Evolutionary conservation across 2,888 invertebrate genomes (phyloP).

Genomic region (Perithous albicinctus): DNA sequence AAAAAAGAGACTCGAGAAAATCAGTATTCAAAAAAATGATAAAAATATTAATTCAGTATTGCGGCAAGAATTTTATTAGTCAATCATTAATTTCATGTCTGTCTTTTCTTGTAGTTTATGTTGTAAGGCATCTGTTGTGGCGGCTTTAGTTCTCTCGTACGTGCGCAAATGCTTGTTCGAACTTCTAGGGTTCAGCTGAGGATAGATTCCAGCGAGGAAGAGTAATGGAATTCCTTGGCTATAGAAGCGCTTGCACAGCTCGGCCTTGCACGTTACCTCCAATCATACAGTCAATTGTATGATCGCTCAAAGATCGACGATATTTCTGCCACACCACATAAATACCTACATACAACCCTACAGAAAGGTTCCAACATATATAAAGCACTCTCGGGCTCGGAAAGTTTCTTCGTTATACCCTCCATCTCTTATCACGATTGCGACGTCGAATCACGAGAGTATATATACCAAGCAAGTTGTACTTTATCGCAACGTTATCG

Average conservation of each 20-base stretch:
- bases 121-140: background rate
- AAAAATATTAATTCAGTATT: background rate
- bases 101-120: background rate
- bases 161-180: background rate
- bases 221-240: conserved; percentile 55
- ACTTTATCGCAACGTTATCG: conserved; percentile 59
- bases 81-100: background rate
- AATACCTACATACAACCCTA: background rate
- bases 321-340: background rate
- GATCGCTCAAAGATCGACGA: background rate
- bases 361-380: background rate
- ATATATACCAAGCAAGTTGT: conserved; percentile 8
- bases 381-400: conserved; percentile 33
- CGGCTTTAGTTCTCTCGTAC: conserved; percentile 4
- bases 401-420: conserved; percentile 43
- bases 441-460: conserved; percentile 42
- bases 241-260: background rate
- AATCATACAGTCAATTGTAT: background rate
- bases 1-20: background rate
- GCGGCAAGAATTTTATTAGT: background rate
- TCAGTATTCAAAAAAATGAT: background rate
- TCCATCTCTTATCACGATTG: conserved; percentile 44
- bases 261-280: background rate
- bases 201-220: conserved; percentile 41
- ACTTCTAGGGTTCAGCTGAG: conserved; percentile 22